A percentile compares a stretch with the other conserved stretches of the same genome.
phyloP scores from a whole-genome alignment of 2,113 vertebrate genomes.

The Terrapene triunguis region DNA sequence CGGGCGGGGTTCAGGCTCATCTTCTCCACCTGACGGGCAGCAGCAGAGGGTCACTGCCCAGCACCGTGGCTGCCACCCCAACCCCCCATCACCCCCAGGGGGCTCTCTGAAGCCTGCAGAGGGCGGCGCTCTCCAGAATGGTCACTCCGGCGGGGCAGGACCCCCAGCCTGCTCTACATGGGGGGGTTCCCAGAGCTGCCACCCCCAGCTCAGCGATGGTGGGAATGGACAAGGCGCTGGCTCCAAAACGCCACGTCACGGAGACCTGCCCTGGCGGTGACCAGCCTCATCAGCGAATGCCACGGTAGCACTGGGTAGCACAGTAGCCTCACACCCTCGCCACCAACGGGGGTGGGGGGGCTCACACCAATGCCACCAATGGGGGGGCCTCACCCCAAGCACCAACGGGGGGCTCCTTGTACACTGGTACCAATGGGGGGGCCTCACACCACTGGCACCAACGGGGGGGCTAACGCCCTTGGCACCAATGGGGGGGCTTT shows the following conservation, averaged over 20 bases:
- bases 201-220: neutral
- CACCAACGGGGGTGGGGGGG: no score
- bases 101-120: neutral
- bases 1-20: conserved; percentile 88
- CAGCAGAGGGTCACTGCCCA: neutral
- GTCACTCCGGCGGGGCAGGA: no score
- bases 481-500: no score
- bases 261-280: neutral
- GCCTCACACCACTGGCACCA: neutral
- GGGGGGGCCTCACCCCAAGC: no score
- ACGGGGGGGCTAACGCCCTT: no score
- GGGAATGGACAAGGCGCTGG: neutral
- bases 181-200: neutral
- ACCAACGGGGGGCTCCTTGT: no score
- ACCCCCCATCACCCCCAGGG: neutral
- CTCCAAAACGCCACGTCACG: neutral
- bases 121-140: accelerated
- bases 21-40: conserved; percentile 82
- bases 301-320: no score
- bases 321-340: no score
- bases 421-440: no score
- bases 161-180: neutral
- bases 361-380: no score
- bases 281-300: no score
- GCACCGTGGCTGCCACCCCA: neutral